Conservation (phyloP, 2,797 vertebrate genomes). For the Pipistrellus kuhlii region DNA sequence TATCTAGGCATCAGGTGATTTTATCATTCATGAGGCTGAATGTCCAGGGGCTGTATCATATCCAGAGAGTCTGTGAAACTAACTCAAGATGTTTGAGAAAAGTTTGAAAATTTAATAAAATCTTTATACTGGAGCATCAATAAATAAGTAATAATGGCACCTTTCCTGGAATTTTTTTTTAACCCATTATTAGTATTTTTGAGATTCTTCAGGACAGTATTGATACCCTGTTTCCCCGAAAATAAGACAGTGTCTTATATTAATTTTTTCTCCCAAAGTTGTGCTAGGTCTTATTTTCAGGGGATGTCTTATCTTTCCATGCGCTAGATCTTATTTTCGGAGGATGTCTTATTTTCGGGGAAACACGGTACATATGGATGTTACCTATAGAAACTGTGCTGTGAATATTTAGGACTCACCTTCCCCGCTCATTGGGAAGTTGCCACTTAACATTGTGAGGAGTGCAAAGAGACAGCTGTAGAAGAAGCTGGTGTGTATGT, state of each 20-base stretch:
- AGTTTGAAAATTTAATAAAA: constrained; percentile 16
- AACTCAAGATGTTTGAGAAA: background rate
- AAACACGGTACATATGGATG: background rate
- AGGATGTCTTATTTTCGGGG: no score
- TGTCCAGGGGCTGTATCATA: background rate
- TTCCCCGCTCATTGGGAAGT: background rate
- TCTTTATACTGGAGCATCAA: background rate
- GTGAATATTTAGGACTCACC: background rate
- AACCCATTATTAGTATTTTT: background rate
- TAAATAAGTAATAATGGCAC: background rate
- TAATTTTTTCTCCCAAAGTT: no score
- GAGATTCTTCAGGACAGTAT: background rate
- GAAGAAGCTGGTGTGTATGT: background rate
- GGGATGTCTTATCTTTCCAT: no score
- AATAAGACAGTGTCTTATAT: no score
- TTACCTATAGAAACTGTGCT: background rate
- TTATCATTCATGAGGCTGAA: background rate
- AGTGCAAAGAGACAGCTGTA: background rate
- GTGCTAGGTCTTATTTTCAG: no score
- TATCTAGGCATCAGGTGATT: background rate
- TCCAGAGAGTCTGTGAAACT: background rate
- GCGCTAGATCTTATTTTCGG: no score
- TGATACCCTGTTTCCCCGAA: background rate
- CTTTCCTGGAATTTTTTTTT: constrained; percentile 23
- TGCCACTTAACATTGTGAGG: constrained; percentile 36